Conservation (phyloP, 2,113 vertebrate species). For the Zosterops japonicus region DNA sequence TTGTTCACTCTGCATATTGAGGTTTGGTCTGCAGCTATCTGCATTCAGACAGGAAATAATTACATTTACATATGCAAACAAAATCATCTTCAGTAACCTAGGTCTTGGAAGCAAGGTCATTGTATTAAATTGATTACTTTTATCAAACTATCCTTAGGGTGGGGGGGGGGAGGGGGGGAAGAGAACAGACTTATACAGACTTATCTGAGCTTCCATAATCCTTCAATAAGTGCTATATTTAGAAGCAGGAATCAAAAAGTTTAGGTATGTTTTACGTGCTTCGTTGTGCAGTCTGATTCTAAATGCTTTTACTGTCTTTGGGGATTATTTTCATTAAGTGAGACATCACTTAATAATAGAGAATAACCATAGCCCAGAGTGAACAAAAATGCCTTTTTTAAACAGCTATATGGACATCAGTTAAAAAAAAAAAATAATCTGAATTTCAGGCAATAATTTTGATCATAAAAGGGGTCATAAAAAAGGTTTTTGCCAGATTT, state of each 20-base stretch:
- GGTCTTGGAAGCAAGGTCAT: conserved; percentile 45
- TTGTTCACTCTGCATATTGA: neutral
- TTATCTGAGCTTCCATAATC: neutral
- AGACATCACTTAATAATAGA: neutral
- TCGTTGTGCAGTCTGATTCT: neutral
- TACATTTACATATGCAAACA: conserved; percentile 70
- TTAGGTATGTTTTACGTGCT: neutral
- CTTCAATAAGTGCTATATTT: neutral
- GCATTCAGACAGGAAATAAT: conserved; percentile 53
- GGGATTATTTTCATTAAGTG: neutral
- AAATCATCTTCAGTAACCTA: conserved; percentile 58
- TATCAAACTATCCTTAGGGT: conserved; percentile 4
- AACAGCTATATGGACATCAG: neutral
- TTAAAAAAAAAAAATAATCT: neutral
- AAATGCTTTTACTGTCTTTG: neutral
- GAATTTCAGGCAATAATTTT: neutral
- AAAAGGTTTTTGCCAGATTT: neutral
- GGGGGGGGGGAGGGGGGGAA: neutral
- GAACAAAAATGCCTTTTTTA: neutral
- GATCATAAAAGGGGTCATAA: neutral
- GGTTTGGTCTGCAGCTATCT: conserved; percentile 12
- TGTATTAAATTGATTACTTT: conserved; percentile 64
- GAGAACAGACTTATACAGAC: neutral
- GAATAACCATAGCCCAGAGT: neutral
- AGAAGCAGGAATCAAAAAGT: neutral